These are phyloP conservation scores for Lepus townsendii DNA, from an alignment of 2,797 vertebrate genomes.

Conservation along the genomic window DNA sequence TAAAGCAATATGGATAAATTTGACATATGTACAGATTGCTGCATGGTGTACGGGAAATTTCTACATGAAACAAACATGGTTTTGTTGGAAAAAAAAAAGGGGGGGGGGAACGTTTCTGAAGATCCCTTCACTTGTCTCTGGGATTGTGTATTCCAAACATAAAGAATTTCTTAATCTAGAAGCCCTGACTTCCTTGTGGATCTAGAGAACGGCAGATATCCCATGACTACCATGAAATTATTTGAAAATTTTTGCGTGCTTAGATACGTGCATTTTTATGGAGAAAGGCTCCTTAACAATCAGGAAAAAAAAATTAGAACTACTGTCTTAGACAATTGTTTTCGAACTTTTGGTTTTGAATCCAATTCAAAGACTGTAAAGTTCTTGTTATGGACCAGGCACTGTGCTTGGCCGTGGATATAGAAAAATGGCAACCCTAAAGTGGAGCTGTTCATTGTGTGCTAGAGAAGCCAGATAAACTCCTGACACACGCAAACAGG, in stretches of 20 bases:
- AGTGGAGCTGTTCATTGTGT: background rate
- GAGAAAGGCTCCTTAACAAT: background rate
- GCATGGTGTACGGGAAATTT: conserved; percentile 59
- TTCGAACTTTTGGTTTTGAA: background rate
- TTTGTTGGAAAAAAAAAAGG: conserved; percentile 42
- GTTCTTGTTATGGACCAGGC: background rate
- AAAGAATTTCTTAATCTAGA: conserved; percentile 44
- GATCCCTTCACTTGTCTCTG: background rate
- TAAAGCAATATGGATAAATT: background rate
- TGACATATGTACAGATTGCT: conserved; percentile 60
- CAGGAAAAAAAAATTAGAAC: background rate
- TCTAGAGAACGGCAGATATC: background rate
- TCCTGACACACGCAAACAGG: background rate
- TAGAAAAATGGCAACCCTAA: conserved; percentile 22
- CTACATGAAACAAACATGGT: background rate
- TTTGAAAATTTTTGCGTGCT: background rate
- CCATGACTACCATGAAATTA: background rate
- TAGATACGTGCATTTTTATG: background rate
- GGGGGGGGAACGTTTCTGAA: background rate
- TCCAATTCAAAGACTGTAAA: background rate
- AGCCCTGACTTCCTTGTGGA: background rate
- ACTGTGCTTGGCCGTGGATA: background rate
- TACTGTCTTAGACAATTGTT: too few species aligned
- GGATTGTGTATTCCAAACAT: conserved; percentile 20
- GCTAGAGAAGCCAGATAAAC: background rate